phyloP scores from a whole-genome alignment of 1,140 invertebrate genomes.

The Limonius californicus region DNA sequence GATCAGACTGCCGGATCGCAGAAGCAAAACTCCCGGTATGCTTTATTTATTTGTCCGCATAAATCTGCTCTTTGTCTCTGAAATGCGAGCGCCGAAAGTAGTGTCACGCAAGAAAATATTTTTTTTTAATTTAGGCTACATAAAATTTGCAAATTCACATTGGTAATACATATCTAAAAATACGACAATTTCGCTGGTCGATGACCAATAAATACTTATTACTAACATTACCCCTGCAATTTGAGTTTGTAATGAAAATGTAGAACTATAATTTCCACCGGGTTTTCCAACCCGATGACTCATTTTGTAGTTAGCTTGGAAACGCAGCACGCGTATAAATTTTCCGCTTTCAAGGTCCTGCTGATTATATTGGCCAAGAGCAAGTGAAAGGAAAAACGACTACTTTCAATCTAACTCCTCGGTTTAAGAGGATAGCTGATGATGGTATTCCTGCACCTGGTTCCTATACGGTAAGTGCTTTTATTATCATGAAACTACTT shows the following conservation, averaged over 20 bases:
- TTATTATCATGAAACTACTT: background rate
- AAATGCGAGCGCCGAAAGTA: too few relatives aligned
- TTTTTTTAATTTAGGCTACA: too few relatives aligned
- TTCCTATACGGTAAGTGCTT: constrained; percentile 25
- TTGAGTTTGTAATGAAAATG: background rate
- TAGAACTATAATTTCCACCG: background rate
- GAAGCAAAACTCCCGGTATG: constrained; percentile 20
- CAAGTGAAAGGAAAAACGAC: background rate
- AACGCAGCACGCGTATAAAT: background rate
- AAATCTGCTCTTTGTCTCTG: background rate
- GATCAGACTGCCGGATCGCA: constrained; percentile 14
- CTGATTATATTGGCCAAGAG: constrained; percentile 8
- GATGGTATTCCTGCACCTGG: constrained; percentile 26
- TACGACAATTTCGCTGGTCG: too few relatives aligned
- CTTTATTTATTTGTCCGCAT: constrained; percentile 13
- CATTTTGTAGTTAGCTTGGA: too few relatives aligned
- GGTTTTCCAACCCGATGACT: too few relatives aligned
- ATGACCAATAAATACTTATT: too few relatives aligned
- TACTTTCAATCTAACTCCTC: constrained; percentile 3
- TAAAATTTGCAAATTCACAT: background rate
- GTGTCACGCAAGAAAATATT: too few relatives aligned
- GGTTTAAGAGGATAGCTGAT: constrained; percentile 17
- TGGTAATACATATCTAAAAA: background rate
- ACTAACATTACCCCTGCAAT: too few relatives aligned
- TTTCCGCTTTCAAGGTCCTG: constrained; percentile 22